A percentile compares a stretch with the other conserved stretches of the same genome.
Conservation (phyloP, 2,888 invertebrate species). For the Leptopilina myrica region DNA sequence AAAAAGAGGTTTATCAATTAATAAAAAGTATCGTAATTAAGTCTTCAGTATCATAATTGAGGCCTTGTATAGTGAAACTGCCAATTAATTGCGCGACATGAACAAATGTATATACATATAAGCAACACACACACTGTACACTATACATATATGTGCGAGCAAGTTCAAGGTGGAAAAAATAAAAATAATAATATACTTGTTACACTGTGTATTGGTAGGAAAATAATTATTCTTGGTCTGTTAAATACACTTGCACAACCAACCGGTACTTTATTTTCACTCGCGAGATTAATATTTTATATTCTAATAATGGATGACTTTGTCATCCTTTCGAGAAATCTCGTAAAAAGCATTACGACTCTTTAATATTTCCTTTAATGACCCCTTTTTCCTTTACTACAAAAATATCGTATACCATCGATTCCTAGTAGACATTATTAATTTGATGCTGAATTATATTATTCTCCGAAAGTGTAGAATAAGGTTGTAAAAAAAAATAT, state of each 20-base stretch:
- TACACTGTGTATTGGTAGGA: not conserved
- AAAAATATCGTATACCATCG: not conserved
- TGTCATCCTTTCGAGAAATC: constrained; percentile 33
- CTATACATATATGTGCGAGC: not conserved
- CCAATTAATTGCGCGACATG: constrained; percentile 21
- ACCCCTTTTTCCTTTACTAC: constrained; percentile 8
- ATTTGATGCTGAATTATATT: not conserved
- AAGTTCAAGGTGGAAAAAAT: constrained; percentile 35
- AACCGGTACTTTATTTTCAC: constrained; percentile 30
- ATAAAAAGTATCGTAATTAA: constrained; percentile 29
- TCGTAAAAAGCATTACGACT: constrained; percentile 25
- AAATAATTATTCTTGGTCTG: constrained; percentile 22
- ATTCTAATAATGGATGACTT: constrained; percentile 25
- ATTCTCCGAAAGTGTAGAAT: not conserved
- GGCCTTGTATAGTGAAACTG: constrained; percentile 12
- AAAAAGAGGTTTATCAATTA: not conserved
- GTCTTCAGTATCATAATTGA: constrained; percentile 2
- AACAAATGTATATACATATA: constrained; percentile 4
- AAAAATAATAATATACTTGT: not conserved
- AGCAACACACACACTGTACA: not conserved
- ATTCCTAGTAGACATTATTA: constrained; percentile 14
- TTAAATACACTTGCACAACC: constrained; percentile 2
- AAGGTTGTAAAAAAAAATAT: too few species aligned
- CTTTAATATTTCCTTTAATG: constrained; percentile 35
- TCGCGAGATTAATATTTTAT: not conserved